Evolutionary conservation across 2,888 invertebrate species (phyloP), one percentile per base, ranked within the genome.

Genomic region (Pyrgus malvae): DNA sequence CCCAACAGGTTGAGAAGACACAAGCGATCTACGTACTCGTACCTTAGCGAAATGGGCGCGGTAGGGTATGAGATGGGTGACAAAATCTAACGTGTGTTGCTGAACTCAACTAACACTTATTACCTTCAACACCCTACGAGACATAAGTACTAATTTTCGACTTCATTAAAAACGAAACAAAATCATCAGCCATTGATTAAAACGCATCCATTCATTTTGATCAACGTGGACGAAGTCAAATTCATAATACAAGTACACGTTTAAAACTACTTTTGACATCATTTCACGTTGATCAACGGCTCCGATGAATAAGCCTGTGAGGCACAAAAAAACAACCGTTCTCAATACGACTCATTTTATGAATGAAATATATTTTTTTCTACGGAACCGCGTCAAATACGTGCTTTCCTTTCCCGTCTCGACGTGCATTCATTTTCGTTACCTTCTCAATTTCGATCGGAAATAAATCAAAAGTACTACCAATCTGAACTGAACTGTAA

Each of bases 331-430:
- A 76, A 66, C 58, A 58, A 46, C 67, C 67, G 57, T 73, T 69
- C 80, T 87, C 78, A 88, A 87, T 88, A 85, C 84, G 73, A 87
- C 83, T 87, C 84, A 80, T 86, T 89, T 89, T 88, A 89, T 90
- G 89, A 90, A 90, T 90, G 89, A 87, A 89, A 89, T 88, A 87
- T 84, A 78, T 75, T 83, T 88, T 88, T 81, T 76, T 67, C 64
- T 68, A 71, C 70, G 69, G 79, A 74, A 83, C 86, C 84, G 84
- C 80, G 84, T 76, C 86, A 77, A 85, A 88, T 89, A 90, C 89
- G 89, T 90, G 89, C 84, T 85, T 88, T 87, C 88, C 88, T 89
- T 79, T 82, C 80, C 68, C 73, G 75, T 76, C 74, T 76, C 75
- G 80, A 84, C 86, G 88, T 88, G 86, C 86, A 86, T 86, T 86